phyloP scores from a whole-genome alignment of 2,888 invertebrate genomes.

The Habrosyne pyritoides region DNA sequence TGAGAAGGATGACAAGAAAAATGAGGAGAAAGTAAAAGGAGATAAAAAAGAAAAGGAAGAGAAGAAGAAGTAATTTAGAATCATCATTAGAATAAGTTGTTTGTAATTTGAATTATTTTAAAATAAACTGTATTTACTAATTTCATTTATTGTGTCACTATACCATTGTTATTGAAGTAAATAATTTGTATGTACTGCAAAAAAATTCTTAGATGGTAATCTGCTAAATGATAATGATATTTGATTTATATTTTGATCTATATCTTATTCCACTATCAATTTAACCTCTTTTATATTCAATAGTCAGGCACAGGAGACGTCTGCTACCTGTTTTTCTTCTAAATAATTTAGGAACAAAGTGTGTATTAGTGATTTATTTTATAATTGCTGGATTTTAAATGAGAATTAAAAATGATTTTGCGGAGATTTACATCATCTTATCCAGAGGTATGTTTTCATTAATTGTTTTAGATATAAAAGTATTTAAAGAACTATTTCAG shows the following conservation, averaged over 20 bases:
- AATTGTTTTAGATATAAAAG: too few species aligned
- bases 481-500: too few species aligned
- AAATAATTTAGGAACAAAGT: too few species aligned
- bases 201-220: background rate
- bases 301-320: background rate
- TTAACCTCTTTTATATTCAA: background rate
- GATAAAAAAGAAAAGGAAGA: conserved; percentile 86
- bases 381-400: background rate
- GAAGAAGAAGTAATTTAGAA: conserved; percentile 81
- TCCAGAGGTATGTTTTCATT: background rate
- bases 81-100: conserved; percentile 69
- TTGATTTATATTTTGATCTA: background rate
- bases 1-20: conserved; percentile 87
- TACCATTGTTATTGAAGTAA: background rate
- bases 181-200: background rate
- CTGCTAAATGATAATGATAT: background rate
- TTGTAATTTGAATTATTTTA: conserved; percentile 75
- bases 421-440: background rate
- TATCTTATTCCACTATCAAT: background rate
- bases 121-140: conserved; percentile 78
- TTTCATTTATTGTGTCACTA: conserved; percentile 24
- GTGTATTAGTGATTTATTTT: background rate
- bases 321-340: background rate
- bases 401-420: background rate
- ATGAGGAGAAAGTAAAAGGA: conserved; percentile 86